A percentile compares a stretch with the other conserved stretches of the same genome.
These are phyloP conservation scores for Agelas oroides DNA, from an alignment of 37 sponge, comb jelly and placozoan species.

Conservation along the genomic window DNA sequence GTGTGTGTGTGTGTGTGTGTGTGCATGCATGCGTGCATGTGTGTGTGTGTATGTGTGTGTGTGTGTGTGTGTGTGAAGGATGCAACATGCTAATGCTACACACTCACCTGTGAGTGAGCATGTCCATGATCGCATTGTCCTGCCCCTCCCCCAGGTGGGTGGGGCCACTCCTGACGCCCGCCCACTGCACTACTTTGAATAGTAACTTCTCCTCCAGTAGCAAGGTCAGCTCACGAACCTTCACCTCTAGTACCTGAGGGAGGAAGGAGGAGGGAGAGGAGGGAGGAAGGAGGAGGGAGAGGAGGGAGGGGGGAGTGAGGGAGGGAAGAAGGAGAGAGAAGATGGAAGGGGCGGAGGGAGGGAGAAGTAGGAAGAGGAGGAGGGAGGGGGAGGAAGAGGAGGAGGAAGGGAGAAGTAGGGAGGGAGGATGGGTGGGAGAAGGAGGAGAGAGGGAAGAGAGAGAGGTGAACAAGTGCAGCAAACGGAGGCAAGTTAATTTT, in stretches of 20 bases:
- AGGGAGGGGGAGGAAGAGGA: neutral
- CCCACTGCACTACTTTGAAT: slow-evolving; percentile 82
- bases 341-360: neutral
- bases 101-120: slow-evolving; percentile 44
- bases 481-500: neutral
- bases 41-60: no score
- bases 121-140: slow-evolving; percentile 27
- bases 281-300: neutral
- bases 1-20: no score
- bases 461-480: neutral
- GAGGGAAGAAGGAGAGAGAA: neutral
- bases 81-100: no score
- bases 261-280: neutral
- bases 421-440: neutral
- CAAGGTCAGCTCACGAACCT: slow-evolving; percentile 56
- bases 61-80: no score
- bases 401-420: neutral
- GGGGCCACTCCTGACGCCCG: slow-evolving; percentile 44
- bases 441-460: neutral
- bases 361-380: neutral
- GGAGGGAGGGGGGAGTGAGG: neutral
- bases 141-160: neutral
- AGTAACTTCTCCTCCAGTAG: slow-evolving; percentile 83
- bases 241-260: slow-evolving; percentile 50
- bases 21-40: no score